Percentiles rank a stretch among this genome's conserved stretches.
Conservation (phyloP, 2,113 vertebrate genomes). For the Vimba vimba region DNA sequence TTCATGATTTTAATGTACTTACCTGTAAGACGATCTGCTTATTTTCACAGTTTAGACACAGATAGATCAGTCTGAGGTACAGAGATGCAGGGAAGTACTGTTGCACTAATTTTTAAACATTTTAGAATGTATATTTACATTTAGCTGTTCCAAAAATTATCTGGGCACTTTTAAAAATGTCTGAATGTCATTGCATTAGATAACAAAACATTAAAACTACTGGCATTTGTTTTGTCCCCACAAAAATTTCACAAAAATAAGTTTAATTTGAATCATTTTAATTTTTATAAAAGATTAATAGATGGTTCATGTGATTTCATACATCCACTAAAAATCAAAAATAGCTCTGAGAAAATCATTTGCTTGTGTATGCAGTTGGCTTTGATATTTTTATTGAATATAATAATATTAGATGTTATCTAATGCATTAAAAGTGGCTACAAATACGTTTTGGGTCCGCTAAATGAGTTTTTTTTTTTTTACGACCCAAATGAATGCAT, state of each 20-base stretch:
- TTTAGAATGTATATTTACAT: background rate
- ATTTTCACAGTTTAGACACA: background rate
- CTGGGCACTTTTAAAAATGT: background rate
- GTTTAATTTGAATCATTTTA: background rate
- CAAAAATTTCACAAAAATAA: background rate
- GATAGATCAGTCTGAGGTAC: background rate
- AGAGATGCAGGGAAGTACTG: background rate
- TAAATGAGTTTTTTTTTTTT: background rate
- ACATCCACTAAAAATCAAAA: background rate
- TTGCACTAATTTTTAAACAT: background rate
- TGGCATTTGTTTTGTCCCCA: background rate
- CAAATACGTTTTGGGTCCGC: background rate
- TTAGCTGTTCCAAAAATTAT: background rate
- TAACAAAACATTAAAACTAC: background rate
- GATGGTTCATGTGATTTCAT: background rate
- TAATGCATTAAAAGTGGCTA: background rate
- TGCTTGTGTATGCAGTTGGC: background rate
- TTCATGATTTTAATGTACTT: conserved; percentile 14
- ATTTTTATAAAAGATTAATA: background rate
- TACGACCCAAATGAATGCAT: background rate
- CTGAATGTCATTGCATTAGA: background rate
- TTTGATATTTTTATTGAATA: background rate
- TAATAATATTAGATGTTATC: background rate
- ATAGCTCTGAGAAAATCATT: background rate
- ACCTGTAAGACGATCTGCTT: background rate